Evolutionary conservation across 2,797 vertebrate genomes (phyloP).

Genomic region (Urophycis tenuis): DNA sequence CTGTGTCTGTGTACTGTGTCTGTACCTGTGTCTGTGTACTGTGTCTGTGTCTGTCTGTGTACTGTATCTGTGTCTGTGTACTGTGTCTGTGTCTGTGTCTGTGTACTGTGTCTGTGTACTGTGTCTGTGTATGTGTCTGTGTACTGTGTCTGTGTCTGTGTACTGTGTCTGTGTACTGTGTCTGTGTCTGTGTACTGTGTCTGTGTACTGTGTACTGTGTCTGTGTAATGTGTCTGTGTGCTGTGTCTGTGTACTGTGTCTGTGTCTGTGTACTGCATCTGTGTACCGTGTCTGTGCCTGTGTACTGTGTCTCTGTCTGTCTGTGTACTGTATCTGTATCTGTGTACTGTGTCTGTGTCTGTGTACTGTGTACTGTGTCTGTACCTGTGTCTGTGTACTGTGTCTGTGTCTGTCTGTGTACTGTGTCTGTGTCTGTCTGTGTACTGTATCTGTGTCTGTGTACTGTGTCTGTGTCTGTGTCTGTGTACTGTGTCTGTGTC

Average conservation of each 20-base stretch:
- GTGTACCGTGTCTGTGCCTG: conserved; percentile 71
- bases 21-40: conserved; percentile 94
- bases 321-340: conserved; percentile 60
- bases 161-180: conserved; percentile 86
- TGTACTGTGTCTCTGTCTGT: too few relatives aligned
- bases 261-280: conserved; percentile 82
- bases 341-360: conserved; percentile 95
- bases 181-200: conserved; percentile 85
- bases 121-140: conserved; percentile 92
- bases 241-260: conserved; percentile 80
- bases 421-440: conserved; percentile 18
- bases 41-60: conserved; percentile 91
- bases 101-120: conserved; percentile 60
- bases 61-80: too few relatives aligned
- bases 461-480: conserved; percentile 94
- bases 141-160: conserved; percentile 48
- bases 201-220: conserved; percentile 58
- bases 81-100: conserved; percentile 94
- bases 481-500: conserved; percentile 2
- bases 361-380: conserved; percentile 59
- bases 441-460: conserved; percentile 87
- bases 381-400: conserved; percentile 94
- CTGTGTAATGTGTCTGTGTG: conserved; percentile 61
- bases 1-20: too few relatives aligned
- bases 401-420: conserved; percentile 94